These are phyloP conservation scores for Zaprionus camerounensis DNA, from an alignment of 1,140 invertebrate species.

Conservation along the genomic window DNA sequence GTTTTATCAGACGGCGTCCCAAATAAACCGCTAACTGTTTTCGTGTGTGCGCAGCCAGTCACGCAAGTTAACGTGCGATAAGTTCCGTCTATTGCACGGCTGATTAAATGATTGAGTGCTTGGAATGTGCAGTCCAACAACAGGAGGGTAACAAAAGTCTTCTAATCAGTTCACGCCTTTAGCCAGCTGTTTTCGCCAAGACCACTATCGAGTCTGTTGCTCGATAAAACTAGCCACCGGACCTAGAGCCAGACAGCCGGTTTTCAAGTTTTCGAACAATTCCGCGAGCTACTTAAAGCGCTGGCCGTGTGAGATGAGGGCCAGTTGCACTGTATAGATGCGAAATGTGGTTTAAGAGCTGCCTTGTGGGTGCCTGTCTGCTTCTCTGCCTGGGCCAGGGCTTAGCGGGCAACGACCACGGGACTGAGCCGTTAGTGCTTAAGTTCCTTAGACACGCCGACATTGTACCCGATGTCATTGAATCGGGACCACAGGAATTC, in stretches of 20 bases:
- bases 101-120: conserved; percentile 1
- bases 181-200: conserved; percentile 40
- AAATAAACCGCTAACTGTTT: conserved; percentile 51
- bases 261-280: conserved; percentile 15
- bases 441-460: conserved; percentile 68
- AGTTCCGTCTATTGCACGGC: neutral
- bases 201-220: neutral
- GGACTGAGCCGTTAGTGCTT: conserved; percentile 59
- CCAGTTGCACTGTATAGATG: conserved; percentile 19
- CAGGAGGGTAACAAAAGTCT: conserved; percentile 30
- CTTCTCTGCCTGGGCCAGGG: conserved; percentile 9
- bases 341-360: conserved; percentile 25
- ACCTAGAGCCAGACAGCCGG: conserved; percentile 45
- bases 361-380: neutral
- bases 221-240: conserved; percentile 40
- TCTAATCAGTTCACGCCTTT: conserved; percentile 14
- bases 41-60: conserved; percentile 2
- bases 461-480: conserved; percentile 77
- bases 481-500: conserved; percentile 70
- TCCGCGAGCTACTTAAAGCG: conserved; percentile 33
- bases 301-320: neutral
- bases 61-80: conserved; percentile 35
- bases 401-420: neutral
- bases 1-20: conserved; percentile 16
- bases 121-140: neutral